A percentile compares a stretch with the other conserved stretches of the same genome.
Conservation (phyloP, 2,888 invertebrate genomes). For the Patella caerulea region DNA sequence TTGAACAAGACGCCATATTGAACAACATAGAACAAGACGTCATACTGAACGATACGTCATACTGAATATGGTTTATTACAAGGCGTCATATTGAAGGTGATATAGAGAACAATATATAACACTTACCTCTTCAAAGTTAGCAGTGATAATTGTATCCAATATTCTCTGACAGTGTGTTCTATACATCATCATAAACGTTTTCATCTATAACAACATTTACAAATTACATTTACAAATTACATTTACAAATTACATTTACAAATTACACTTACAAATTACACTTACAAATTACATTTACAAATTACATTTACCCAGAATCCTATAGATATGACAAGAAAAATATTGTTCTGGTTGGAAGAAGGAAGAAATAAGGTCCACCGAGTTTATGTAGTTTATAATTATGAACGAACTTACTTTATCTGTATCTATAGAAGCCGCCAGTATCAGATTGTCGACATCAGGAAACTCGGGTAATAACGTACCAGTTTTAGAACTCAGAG, state of each 20-base stretch:
- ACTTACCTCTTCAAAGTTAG: slow-evolving; percentile 70
- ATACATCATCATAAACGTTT: slow-evolving; percentile 72
- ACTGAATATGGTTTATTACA: too few species aligned
- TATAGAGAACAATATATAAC: too few species aligned
- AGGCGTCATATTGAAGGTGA: too few species aligned
- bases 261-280: too few species aligned
- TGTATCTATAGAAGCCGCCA: slow-evolving; percentile 55
- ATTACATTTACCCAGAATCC: background rate
- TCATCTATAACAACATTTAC: slow-evolving; percentile 50
- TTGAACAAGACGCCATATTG: too few species aligned
- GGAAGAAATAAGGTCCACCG: too few species aligned
- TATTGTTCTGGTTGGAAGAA: background rate
- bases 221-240: too few species aligned
- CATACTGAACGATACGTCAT: too few species aligned
- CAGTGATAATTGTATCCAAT: slow-evolving; percentile 70
- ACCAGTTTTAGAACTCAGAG: slow-evolving; percentile 69
- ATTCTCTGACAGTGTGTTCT: slow-evolving; percentile 71
- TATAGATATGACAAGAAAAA: background rate
- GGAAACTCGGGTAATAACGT: slow-evolving; percentile 71
- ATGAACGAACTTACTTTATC: slow-evolving; percentile 58
- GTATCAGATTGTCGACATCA: slow-evolving; percentile 59
- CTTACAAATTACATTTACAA: background rate
- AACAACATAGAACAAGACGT: too few species aligned
- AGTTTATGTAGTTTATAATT: background rate
- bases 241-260: too few species aligned